Evolutionary conservation across 2,888 invertebrate species (phyloP).

Genomic region (Heliothis peltigera): DNA sequence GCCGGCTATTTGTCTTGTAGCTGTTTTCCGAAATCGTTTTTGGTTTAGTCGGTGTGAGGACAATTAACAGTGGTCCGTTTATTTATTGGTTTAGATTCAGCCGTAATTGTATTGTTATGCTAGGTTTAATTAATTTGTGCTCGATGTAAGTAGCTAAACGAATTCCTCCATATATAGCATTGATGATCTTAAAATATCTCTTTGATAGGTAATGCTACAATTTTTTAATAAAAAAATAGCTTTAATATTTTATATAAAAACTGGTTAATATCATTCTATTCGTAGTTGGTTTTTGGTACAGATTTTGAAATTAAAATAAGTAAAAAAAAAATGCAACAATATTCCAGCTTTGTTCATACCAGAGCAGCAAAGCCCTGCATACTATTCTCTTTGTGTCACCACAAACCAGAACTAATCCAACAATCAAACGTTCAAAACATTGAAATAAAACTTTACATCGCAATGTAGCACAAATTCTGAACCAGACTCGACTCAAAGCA

Average conservation of each 20-base stretch:
- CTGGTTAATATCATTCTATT: too few relatives aligned
- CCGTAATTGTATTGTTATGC: neutral
- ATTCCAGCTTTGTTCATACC: neutral
- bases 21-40: slow-evolving; percentile 8
- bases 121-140: neutral
- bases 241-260: too few relatives aligned
- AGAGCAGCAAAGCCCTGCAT: neutral
- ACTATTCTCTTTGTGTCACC: slow-evolving; percentile 8
- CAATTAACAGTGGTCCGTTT: neutral
- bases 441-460: slow-evolving; percentile 51
- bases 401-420: slow-evolving; percentile 38
- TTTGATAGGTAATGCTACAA: too few relatives aligned
- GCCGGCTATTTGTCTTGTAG: slow-evolving; percentile 28
- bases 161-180: too few relatives aligned
- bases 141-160: too few relatives aligned
- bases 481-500: slow-evolving; percentile 59
- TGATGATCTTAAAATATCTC: too few relatives aligned
- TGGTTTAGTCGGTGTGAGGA: neutral
- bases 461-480: slow-evolving; percentile 55
- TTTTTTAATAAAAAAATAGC: too few relatives aligned
- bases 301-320: neutral
- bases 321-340: neutral
- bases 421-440: slow-evolving; percentile 55
- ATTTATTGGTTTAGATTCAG: neutral
- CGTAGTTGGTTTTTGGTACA: too few relatives aligned